Evolutionary conservation across 1,140 invertebrate genomes (phyloP).

Genomic region (Diploscapter pachys): DNA sequence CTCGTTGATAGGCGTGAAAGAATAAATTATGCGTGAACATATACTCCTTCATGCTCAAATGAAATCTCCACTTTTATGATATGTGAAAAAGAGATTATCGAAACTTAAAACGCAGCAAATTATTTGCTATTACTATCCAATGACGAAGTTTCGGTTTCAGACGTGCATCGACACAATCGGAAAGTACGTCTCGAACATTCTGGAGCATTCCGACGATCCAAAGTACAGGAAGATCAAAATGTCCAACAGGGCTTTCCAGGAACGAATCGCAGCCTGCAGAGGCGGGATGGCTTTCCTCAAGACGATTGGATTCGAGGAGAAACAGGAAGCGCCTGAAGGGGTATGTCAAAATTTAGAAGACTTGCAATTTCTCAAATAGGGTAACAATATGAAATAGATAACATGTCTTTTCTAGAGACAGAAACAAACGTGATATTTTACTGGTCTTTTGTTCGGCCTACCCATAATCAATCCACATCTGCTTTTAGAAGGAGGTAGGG

Average conservation of each 20-base stretch:
- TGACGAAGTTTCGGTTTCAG: not conserved
- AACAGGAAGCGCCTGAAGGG: not conserved
- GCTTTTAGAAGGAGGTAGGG: too few species aligned
- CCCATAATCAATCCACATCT: too few species aligned
- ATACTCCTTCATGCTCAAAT: not conserved
- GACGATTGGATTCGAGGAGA: constrained; percentile 29
- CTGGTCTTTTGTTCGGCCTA: too few species aligned
- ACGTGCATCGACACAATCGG: constrained; percentile 32
- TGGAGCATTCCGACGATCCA: constrained; percentile 1
- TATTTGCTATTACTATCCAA: constrained; percentile 3
- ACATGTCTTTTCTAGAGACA: too few species aligned
- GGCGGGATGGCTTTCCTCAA: constrained; percentile 33
- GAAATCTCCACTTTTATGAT: too few species aligned
- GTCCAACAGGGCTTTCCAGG: constrained; percentile 24
- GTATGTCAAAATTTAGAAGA: too few species aligned
- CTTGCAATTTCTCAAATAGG: too few species aligned
- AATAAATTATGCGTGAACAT: too few species aligned
- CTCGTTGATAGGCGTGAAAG: too few species aligned
- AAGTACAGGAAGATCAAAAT: constrained; percentile 30
- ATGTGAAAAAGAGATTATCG: too few species aligned
- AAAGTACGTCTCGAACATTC: constrained; percentile 33
- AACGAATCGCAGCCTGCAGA: constrained; percentile 9
- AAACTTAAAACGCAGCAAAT: not conserved
- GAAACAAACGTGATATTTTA: too few species aligned
- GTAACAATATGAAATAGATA: too few species aligned